A percentile compares a stretch with the other conserved stretches of the same genome.
phyloP scores from a whole-genome alignment of 2,113 vertebrate genomes.

The Emydocephalus ijimae region DNA sequence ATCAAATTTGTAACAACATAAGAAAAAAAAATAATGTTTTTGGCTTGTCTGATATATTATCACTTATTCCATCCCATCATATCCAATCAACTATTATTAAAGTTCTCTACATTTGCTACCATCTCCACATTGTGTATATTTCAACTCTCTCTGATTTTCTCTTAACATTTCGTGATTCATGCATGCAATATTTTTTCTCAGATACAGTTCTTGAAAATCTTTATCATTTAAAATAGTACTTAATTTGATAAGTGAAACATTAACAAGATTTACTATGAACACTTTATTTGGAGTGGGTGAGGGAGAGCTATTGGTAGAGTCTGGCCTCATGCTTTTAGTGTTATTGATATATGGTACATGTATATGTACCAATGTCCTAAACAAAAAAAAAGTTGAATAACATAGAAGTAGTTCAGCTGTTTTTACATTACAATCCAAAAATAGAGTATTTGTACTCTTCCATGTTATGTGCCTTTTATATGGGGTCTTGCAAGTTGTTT shows the following conservation, averaged over 20 bases:
- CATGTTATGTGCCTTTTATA: background rate
- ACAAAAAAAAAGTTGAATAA: background rate
- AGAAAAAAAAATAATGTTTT: background rate
- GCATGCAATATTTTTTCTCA: background rate
- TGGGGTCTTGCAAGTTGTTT: background rate
- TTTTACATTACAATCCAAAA: background rate
- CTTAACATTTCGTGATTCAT: background rate
- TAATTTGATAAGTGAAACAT: background rate
- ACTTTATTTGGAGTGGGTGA: background rate
- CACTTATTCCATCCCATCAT: background rate
- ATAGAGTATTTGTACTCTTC: background rate
- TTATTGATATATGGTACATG: background rate
- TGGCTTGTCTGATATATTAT: background rate
- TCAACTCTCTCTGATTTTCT: background rate
- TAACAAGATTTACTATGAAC: background rate
- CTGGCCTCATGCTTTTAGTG: background rate
- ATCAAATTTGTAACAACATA: background rate
- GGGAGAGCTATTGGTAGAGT: background rate
- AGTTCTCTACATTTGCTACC: background rate
- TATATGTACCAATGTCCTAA: background rate
- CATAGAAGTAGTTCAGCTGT: background rate
- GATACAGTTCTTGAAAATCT: background rate
- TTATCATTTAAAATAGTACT: background rate
- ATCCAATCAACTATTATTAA: background rate
- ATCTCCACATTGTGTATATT: background rate